A percentile compares a stretch with the other conserved stretches of the same genome.
phyloP scores from a whole-genome alignment of 2,797 vertebrate genomes.

The Sternarchorhynchus goeldii region DNA sequence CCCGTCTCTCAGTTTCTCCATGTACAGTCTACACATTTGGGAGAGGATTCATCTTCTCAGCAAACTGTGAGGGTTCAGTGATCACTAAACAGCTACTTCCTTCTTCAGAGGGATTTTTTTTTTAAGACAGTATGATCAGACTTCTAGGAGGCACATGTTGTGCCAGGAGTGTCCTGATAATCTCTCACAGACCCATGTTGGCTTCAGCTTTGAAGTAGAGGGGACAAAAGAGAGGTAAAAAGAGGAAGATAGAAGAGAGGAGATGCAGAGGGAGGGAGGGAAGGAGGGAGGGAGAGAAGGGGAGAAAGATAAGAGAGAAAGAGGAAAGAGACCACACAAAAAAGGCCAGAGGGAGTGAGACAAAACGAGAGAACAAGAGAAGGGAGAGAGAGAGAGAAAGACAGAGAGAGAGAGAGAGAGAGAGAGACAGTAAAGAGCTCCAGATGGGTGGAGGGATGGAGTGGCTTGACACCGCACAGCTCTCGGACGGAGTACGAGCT shows the following conservation, averaged over 20 bases:
- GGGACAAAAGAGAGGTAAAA: conserved; percentile 5
- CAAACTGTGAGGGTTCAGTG: no score
- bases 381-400: background rate
- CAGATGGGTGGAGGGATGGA: background rate
- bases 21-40: no score
- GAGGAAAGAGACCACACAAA: background rate
- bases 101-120: no score
- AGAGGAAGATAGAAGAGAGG: background rate
- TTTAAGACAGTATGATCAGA: no score
- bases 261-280: background rate
- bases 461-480: conserved; percentile 9
- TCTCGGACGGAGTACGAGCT: background rate
- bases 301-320: background rate
- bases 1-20: no score
- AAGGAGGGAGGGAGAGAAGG: background rate
- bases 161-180: no score
- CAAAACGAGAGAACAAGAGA: background rate
- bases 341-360: no score
- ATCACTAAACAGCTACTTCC: no score
- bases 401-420: background rate
- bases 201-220: background rate
- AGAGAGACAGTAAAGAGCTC: background rate
- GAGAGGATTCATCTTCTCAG: no score
- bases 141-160: no score
- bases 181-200: no score